These are phyloP conservation scores for Melanostigma gelatinosum DNA, from an alignment of 2,113 vertebrate species.

Conservation along the genomic window DNA sequence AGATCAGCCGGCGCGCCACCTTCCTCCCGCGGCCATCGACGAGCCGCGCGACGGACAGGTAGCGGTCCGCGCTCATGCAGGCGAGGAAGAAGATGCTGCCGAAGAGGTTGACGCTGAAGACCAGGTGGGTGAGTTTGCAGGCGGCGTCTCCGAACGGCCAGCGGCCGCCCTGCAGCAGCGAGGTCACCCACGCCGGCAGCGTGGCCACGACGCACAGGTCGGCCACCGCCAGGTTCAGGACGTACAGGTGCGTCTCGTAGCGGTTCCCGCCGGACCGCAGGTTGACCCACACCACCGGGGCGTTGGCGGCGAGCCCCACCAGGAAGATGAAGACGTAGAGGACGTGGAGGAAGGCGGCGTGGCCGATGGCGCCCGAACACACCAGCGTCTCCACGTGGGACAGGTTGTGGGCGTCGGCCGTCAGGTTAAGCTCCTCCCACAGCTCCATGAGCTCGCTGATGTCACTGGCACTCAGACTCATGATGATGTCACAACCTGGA, in stretches of 20 bases:
- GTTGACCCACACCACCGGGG: slow-evolving; percentile 90
- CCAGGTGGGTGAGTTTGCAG: slow-evolving; percentile 90
- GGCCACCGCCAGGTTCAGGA: slow-evolving; percentile 90
- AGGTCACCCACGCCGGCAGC: slow-evolving; percentile 90
- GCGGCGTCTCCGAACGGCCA: slow-evolving; percentile 91
- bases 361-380: slow-evolving; percentile 82
- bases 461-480: slow-evolving; percentile 70
- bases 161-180: slow-evolving; percentile 88
- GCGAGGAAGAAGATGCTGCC: slow-evolving; percentile 94
- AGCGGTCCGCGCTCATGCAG: slow-evolving; percentile 75
- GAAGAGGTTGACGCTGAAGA: slow-evolving; percentile 93
- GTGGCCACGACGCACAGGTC: slow-evolving; percentile 92
- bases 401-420: slow-evolving; percentile 76
- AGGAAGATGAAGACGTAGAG: slow-evolving; percentile 93
- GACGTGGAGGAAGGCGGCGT: slow-evolving; percentile 82
- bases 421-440: slow-evolving; percentile 87
- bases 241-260: slow-evolving; percentile 91
- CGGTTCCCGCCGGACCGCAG: slow-evolving; percentile 79
- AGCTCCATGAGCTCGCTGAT: slow-evolving; percentile 82
- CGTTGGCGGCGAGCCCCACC: slow-evolving; percentile 89
- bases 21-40: slow-evolving; percentile 79
- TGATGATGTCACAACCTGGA: slow-evolving; percentile 29
- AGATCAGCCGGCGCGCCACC: slow-evolving; percentile 81
- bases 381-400: slow-evolving; percentile 84
- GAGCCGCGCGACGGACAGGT: slow-evolving; percentile 84